A percentile compares a stretch with the other conserved stretches of the same genome.
phyloP scores from a whole-genome alignment of 2,888 invertebrate species.

The Drosophila monieri region DNA sequence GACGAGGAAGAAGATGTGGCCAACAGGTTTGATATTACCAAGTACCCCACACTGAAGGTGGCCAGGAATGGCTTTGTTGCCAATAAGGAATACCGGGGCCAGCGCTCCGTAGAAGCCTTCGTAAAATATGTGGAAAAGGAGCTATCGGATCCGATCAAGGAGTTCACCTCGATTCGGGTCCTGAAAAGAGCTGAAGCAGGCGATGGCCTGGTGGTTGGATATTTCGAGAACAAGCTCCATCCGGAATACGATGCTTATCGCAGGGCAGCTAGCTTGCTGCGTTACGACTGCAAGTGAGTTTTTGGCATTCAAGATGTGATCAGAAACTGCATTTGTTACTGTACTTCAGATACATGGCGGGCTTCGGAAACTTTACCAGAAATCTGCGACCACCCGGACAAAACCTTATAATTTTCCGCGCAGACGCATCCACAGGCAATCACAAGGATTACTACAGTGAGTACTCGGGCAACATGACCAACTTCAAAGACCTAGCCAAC shows the following conservation, averaged over 20 bases:
- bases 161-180: conserved; percentile 88
- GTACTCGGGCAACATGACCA: conserved; percentile 87
- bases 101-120: conserved; percentile 93
- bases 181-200: conserved; percentile 88
- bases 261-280: conserved; percentile 90
- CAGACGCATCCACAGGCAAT: conserved; percentile 87
- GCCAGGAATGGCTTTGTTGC: conserved; percentile 92
- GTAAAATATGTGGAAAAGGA: conserved; percentile 93
- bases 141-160: conserved; percentile 91
- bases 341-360: conserved; percentile 89
- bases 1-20: conserved; percentile 92
- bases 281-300: conserved; percentile 91
- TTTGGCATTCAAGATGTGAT: not conserved
- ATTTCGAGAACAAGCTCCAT: conserved; percentile 90
- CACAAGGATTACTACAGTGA: conserved; percentile 90
- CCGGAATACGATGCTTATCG: conserved; percentile 90
- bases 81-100: conserved; percentile 94
- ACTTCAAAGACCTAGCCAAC: conserved; percentile 90
- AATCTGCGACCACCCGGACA: not conserved
- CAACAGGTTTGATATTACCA: conserved; percentile 94
- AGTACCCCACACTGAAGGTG: conserved; percentile 98
- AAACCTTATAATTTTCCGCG: conserved; percentile 89
- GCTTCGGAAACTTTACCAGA: conserved; percentile 90
- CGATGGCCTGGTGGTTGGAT: conserved; percentile 92
- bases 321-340: not conserved